A percentile compares a stretch with the other conserved stretches of the same genome.
Conservation (phyloP, 1,140 invertebrate genomes). For the Drosophila seguyi region DNA sequence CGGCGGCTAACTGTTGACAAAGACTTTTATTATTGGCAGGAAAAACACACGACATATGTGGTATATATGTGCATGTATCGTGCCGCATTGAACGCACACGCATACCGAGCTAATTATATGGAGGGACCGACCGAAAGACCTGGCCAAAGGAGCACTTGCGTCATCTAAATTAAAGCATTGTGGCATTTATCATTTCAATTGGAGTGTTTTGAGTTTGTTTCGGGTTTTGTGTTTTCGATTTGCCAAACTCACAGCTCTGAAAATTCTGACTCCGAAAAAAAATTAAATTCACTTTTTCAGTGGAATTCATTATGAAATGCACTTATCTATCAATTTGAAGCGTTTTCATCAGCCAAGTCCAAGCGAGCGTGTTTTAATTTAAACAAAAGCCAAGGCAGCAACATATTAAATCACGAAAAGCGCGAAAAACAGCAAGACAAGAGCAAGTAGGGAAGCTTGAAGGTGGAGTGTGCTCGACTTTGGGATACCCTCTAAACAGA, state of each 20-base stretch:
- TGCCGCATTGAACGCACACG: slow-evolving; percentile 48
- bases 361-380: slow-evolving; percentile 35
- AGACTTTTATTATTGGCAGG: slow-evolving; percentile 54
- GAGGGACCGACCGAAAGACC: slow-evolving; percentile 31
- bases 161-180: slow-evolving; percentile 31
- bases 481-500: neutral
- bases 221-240: slow-evolving; percentile 26
- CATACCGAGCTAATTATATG: slow-evolving; percentile 63
- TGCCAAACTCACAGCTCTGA: neutral
- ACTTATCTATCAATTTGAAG: slow-evolving; percentile 31
- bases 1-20: slow-evolving; percentile 46
- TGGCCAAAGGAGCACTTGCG: slow-evolving; percentile 24
- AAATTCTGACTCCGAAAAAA: slow-evolving; percentile 6
- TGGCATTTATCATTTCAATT: slow-evolving; percentile 44
- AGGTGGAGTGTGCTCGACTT: neutral
- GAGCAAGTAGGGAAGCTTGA: neutral
- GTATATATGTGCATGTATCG: slow-evolving; percentile 8
- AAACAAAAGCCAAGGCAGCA: neutral
- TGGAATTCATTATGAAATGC: neutral
- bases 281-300: neutral
- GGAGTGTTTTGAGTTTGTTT: slow-evolving; percentile 8
- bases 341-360: slow-evolving; percentile 5
- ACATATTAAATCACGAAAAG: slow-evolving; percentile 25
- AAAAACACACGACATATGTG: slow-evolving; percentile 23
- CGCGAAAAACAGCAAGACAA: slow-evolving; percentile 3